Percentiles rank a stretch among this genome's conserved stretches.
Evolutionary conservation across 2,797 vertebrate species (phyloP).

Genomic region (Falco peregrinus): DNA sequence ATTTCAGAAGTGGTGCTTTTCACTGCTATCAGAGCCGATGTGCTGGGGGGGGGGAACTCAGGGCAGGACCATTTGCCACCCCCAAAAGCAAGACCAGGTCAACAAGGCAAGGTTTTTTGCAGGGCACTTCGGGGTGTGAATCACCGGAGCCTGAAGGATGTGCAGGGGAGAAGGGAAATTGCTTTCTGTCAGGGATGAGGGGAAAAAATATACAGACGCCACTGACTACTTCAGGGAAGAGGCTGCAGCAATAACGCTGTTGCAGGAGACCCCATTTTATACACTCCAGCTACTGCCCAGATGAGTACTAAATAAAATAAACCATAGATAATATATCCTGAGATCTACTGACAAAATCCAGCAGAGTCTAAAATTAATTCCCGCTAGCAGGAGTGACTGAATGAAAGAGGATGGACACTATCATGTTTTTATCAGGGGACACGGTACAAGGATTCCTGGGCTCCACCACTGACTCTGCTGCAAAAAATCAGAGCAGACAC

Average conservation of each 20-base stretch:
- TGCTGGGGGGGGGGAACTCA: not conserved
- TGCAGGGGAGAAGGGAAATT: slow-evolving; percentile 23
- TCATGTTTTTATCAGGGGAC: not conserved
- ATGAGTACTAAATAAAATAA: slow-evolving; percentile 34
- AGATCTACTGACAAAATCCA: slow-evolving; percentile 30
- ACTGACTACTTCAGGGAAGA: not conserved
- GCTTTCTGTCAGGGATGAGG: slow-evolving; percentile 26
- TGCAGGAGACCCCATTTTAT: slow-evolving; percentile 35
- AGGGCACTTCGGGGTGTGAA: not conserved
- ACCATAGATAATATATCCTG: not conserved
- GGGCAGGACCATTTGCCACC: not conserved
- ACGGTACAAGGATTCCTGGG: not conserved
- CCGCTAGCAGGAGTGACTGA: not conserved
- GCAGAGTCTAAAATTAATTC: slow-evolving; percentile 28
- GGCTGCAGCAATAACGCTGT: slow-evolving; percentile 26
- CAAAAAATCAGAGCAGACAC: not conserved
- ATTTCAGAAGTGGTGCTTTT: fast-evolving
- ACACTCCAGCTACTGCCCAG: slow-evolving; percentile 26
- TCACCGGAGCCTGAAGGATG: not conserved
- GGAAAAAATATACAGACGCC: not conserved
- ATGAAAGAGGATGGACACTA: not conserved
- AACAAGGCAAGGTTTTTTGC: not conserved
- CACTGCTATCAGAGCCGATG: not conserved
- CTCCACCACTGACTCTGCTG: not conserved
- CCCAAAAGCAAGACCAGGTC: not conserved